Evolutionary conservation across 2,113 vertebrate species (phyloP).

Genomic region (Pomatostomus ruficeps): DNA sequence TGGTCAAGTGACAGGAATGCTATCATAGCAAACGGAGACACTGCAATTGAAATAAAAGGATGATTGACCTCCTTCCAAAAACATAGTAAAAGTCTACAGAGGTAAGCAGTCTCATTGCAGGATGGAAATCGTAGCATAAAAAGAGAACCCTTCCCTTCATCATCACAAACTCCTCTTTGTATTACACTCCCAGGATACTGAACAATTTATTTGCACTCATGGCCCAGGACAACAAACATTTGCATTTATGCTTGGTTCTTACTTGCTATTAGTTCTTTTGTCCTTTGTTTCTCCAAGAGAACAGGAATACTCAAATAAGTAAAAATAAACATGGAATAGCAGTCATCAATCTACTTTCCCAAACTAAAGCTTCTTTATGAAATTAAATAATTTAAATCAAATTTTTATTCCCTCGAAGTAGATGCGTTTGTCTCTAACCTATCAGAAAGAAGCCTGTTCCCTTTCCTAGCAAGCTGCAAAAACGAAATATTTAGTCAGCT

Average conservation of each 20-base stretch:
- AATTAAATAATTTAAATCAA: background rate
- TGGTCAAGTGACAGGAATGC: slow-evolving; percentile 89
- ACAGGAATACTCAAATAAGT: background rate
- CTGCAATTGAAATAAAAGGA: slow-evolving; percentile 72
- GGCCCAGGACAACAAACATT: background rate
- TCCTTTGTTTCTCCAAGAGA: background rate
- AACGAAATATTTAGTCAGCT: background rate
- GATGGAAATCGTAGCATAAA: background rate
- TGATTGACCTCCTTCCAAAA: background rate
- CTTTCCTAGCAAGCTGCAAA: background rate
- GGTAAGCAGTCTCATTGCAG: slow-evolving; percentile 6
- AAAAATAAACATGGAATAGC: background rate
- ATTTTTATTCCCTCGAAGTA: background rate
- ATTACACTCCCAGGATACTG: background rate
- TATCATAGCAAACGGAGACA: slow-evolving; percentile 92
- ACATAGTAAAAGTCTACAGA: background rate
- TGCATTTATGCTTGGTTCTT: background rate
- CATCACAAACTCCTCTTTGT: background rate
- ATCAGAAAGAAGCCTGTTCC: background rate
- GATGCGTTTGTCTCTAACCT: background rate
- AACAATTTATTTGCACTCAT: background rate
- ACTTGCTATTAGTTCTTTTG: background rate
- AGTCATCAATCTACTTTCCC: background rate
- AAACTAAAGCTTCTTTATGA: background rate
- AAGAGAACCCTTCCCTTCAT: background rate